Evolutionary conservation across 2,797 vertebrate genomes (phyloP).

Genomic region (Paguma larvata): DNA sequence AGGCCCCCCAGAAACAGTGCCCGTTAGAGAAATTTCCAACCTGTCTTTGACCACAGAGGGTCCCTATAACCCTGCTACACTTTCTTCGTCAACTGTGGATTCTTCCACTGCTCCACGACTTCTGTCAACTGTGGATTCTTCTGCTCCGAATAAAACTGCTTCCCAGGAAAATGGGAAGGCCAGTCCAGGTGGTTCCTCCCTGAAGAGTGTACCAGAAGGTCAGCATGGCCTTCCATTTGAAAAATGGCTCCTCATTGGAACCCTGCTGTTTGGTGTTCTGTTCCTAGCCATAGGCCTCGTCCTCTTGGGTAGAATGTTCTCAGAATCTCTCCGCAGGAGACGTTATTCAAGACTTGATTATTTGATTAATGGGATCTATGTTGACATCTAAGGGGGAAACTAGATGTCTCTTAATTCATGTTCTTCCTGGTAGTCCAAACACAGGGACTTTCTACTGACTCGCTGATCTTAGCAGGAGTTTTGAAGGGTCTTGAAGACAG

Average conservation of each 20-base stretch:
- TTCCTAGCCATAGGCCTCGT: conserved; percentile 91
- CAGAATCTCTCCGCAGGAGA: conserved; percentile 93
- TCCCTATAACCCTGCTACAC: fast-evolving
- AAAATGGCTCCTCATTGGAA: conserved; percentile 91
- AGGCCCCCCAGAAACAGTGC: fast-evolving
- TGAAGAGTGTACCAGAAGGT: conserved; percentile 43
- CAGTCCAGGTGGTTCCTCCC: not conserved
- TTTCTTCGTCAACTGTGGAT: conserved; percentile 39
- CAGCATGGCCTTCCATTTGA: conserved; percentile 76
- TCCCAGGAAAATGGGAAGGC: not conserved
- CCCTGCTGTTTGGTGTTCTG: conserved; percentile 92
- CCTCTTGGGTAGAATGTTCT: conserved; percentile 91
- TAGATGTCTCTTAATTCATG: not conserved
- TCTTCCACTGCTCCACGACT: fast-evolving
- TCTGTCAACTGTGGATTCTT: conserved; percentile 51
- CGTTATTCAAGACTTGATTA: conserved; percentile 95
- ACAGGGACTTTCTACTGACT: not conserved
- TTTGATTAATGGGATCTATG: conserved; percentile 96
- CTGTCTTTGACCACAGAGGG: not conserved
- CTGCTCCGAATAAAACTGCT: fast-evolving
- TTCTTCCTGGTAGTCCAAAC: not conserved
- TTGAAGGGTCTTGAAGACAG: conserved; percentile 3
- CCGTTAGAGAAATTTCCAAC: not conserved
- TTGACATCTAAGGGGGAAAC: conserved; percentile 90
- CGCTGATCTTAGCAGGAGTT: not conserved